Evolutionary conservation across 2,113 vertebrate species (phyloP).

Genomic region (Anguilla japonica): DNA sequence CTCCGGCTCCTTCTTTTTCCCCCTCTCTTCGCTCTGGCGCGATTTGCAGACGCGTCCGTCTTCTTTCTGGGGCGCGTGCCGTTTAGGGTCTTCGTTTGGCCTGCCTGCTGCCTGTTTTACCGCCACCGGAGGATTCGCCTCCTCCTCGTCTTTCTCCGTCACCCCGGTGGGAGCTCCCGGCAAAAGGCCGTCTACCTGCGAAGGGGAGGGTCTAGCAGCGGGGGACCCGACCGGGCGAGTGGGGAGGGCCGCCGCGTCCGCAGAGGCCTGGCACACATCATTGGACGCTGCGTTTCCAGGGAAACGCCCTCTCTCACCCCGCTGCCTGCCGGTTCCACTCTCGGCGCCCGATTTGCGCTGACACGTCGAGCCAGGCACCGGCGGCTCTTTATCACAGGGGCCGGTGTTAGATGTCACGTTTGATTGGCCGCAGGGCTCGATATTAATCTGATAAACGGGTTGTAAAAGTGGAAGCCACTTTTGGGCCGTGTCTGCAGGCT

Average conservation of each 20-base stretch:
- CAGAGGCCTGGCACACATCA: neutral
- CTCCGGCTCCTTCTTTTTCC: neutral
- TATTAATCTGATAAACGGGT: slow-evolving; percentile 59
- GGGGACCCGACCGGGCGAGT: slow-evolving; percentile 12
- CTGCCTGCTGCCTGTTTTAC: neutral
- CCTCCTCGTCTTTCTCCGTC: neutral
- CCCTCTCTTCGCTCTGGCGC: neutral
- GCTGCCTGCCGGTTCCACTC: neutral
- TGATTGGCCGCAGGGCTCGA: slow-evolving; percentile 46
- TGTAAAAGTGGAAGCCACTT: slow-evolving; percentile 46
- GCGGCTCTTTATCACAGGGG: slow-evolving; percentile 22
- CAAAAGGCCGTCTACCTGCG: neutral
- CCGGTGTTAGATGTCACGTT: neutral
- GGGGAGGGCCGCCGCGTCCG: slow-evolving; percentile 34
- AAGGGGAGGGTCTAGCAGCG: neutral
- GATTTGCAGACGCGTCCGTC: neutral
- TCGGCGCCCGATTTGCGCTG: neutral
- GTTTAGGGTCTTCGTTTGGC: neutral
- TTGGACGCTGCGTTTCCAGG: neutral
- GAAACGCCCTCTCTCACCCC: neutral
- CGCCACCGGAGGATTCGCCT: neutral
- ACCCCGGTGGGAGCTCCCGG: neutral
- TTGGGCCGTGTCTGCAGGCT: slow-evolving; percentile 30
- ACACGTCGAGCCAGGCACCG: neutral
- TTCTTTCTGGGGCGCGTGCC: slow-evolving; percentile 20